Percentiles rank a stretch among this genome's conserved stretches.
phyloP scores from a whole-genome alignment of 2,888 invertebrate genomes.

The Hofmannophila pseudospretella region DNA sequence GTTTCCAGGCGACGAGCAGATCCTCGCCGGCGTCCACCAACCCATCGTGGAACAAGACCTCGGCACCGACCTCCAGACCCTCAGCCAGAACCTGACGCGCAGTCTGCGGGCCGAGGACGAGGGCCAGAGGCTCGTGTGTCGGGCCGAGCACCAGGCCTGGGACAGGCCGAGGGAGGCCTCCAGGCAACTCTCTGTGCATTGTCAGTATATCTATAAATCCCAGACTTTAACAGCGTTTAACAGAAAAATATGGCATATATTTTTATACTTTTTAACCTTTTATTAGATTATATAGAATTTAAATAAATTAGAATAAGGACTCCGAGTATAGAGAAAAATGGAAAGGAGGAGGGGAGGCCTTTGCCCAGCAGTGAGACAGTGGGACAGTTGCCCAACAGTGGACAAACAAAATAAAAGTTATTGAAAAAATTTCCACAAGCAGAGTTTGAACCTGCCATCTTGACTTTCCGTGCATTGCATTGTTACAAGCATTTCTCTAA shows the following conservation, averaged over 20 bases:
- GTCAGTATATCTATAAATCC: constrained; percentile 43
- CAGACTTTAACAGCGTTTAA: background rate
- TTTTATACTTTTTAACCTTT: too few relatives aligned
- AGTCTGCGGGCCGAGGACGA: constrained; percentile 81
- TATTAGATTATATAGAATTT: too few relatives aligned
- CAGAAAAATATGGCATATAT: background rate
- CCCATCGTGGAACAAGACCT: constrained; percentile 70
- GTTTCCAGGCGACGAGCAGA: constrained; percentile 77
- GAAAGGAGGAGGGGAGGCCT: too few relatives aligned
- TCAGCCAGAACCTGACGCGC: constrained; percentile 81
- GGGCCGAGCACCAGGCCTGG: constrained; percentile 82
- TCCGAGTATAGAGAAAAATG: too few relatives aligned
- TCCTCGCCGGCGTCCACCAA: constrained; percentile 77
- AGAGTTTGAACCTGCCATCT: too few relatives aligned
- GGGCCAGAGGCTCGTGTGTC: constrained; percentile 80
- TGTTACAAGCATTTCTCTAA: too few relatives aligned
- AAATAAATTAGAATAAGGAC: too few relatives aligned
- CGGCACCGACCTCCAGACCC: constrained; percentile 78
- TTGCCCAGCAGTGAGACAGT: too few relatives aligned
- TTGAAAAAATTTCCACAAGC: too few relatives aligned
- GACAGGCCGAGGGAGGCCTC: constrained; percentile 43
- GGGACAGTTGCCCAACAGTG: too few relatives aligned
- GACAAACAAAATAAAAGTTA: too few relatives aligned
- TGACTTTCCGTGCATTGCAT: too few relatives aligned
- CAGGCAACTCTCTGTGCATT: constrained; percentile 52